Conservation (phyloP, 2,797 vertebrate genomes). For the Helostoma temminkii region DNA sequence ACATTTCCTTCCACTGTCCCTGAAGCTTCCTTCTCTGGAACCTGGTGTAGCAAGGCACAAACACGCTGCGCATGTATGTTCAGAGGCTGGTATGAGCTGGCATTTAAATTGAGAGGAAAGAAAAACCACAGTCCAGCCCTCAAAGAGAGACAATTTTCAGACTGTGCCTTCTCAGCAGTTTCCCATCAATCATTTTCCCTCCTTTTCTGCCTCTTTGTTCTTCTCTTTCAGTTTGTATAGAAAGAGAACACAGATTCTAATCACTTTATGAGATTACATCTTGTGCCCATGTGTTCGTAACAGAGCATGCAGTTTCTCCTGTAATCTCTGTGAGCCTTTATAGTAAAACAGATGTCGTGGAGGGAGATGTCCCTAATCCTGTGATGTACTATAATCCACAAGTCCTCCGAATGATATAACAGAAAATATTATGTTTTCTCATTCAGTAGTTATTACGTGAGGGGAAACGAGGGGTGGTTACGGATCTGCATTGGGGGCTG, state of each 20-base stretch:
- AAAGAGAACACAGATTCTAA: slow-evolving; percentile 68
- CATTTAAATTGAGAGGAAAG: slow-evolving; percentile 46
- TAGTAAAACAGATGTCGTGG: slow-evolving; percentile 72
- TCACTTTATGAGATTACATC: slow-evolving; percentile 83
- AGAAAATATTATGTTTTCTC: slow-evolving; percentile 54
- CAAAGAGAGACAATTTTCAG: slow-evolving; percentile 19
- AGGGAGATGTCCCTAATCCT: slow-evolving; percentile 76
- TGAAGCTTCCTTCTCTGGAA: slow-evolving; percentile 4
- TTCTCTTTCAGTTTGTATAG: slow-evolving; percentile 36
- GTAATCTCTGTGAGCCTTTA: slow-evolving; percentile 72
- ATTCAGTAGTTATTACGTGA: slow-evolving; percentile 35
- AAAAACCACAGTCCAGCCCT: slow-evolving; percentile 37
- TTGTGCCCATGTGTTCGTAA: slow-evolving; percentile 73
- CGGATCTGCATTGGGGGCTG: not conserved
- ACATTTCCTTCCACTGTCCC: not conserved
- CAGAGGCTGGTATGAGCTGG: not conserved
- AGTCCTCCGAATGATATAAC: slow-evolving; percentile 57
- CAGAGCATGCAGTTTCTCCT: slow-evolving; percentile 63
- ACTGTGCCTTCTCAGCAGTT: slow-evolving; percentile 23
- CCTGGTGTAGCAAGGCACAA: not conserved
- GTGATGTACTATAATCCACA: slow-evolving; percentile 70
- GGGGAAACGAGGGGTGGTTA: not conserved
- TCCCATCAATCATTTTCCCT: slow-evolving; percentile 24
- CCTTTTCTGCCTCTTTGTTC: slow-evolving; percentile 52
- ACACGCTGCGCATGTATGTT: slow-evolving; percentile 1